These are phyloP conservation scores for Pelecanoides urinatrix DNA, from an alignment of 2,113 vertebrate genomes.

Conservation along the genomic window DNA sequence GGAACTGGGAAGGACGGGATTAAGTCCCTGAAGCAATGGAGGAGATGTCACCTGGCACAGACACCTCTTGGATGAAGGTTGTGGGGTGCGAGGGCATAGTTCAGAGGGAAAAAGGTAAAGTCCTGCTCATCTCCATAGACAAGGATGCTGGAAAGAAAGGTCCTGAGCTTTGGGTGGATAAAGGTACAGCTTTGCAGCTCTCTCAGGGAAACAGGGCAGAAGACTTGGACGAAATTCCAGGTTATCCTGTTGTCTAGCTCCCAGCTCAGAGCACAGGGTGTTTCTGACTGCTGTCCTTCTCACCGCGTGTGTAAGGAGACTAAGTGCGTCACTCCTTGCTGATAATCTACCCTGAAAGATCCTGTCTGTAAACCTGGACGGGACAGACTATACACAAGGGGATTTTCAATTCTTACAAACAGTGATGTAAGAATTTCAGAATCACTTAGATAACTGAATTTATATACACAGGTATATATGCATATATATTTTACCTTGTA, in stretches of 20 bases:
- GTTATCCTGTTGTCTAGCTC: background rate
- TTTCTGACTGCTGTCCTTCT: background rate
- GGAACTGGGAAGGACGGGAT: background rate
- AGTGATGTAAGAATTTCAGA: background rate
- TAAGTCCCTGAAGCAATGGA: background rate
- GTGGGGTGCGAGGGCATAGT: background rate
- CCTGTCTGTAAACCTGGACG: background rate
- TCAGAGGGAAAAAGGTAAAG: background rate
- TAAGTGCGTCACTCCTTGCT: rapidly evolving
- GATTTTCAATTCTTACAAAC: background rate
- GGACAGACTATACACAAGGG: background rate
- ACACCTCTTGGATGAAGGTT: background rate
- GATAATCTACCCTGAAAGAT: background rate
- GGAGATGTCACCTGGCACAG: background rate
- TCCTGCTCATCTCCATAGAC: background rate
- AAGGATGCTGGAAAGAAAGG: background rate
- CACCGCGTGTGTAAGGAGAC: background rate
- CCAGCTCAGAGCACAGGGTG: background rate
- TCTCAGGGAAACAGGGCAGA: background rate
- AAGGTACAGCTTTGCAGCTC: background rate
- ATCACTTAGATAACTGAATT: background rate
- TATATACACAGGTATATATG: background rate
- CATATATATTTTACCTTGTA: background rate
- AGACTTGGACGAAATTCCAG: background rate
- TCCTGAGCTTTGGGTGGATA: background rate